Base-by-base conservation (phyloP, 1,140 invertebrate species). In the Chrysoperla carnea region DNA sequence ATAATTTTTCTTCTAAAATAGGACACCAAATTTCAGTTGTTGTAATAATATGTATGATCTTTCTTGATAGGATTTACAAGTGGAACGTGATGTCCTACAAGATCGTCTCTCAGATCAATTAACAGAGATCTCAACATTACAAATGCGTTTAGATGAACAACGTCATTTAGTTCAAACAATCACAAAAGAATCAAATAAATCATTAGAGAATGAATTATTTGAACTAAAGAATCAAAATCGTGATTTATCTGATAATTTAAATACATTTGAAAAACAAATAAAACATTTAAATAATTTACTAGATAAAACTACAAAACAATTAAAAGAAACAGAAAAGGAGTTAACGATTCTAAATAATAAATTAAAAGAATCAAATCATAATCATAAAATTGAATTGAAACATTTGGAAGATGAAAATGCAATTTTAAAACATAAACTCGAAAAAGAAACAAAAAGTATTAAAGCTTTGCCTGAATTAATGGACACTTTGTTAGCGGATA, bases 1-100 rank as follows among this genome's bases (percentile, higher is more conserved):
- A n/a, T n/a, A n/a, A n/a, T n/a, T n/a, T n/a, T n/a, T n/a, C n/a
- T n/a, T n/a, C n/a, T n/a, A n/a, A n/a, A n/a, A n/a, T n/a, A n/a
- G n/a, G n/a, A n/a, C n/a, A n/a, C n/a, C n/a, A n/a, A n/a, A n/a
- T n/a, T n/a, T n/a, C n/a, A n/a, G n/a, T n/a, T n/a, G n/a, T n/a
- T n/a, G n/a, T n/a, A n/a, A n/a, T n/a, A n/a, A n/a, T n/a, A n/a
- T n/a, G n/a, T n/a, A n/a, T n/a, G n/a, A n/a, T n/a, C n/a, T n/a
- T n/a, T 47, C 48, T 48, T 51, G 54, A 12, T 54, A 86, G 81
- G 84, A 88, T 59, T 61, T 86, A 33, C 72, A 77, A 48, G 75
- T 76, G 35, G 84, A 89, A 51, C 75, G 81, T 14, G 81, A 85
- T 50, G 73, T 80, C 27, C 61, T 89, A 37, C 84, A 88, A 55